phyloP scores from a whole-genome alignment of 2,888 invertebrate species.

The Bruchidius siliquastri region DNA sequence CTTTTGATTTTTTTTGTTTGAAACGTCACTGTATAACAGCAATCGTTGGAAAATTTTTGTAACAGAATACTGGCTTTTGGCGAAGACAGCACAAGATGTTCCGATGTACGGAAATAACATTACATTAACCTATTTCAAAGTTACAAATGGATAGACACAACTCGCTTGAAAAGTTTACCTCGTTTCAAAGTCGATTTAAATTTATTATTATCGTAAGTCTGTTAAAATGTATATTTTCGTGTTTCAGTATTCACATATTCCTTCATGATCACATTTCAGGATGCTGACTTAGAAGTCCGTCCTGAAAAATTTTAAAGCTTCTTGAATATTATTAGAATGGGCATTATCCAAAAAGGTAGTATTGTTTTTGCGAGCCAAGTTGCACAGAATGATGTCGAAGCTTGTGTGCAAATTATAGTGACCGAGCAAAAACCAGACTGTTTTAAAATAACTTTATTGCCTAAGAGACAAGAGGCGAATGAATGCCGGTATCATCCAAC shows the following conservation, averaged over 20 bases:
- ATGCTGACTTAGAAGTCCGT: too few relatives aligned
- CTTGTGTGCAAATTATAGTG: too few relatives aligned
- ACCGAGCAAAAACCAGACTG: too few relatives aligned
- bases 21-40: background rate
- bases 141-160: background rate
- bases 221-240: background rate
- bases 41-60: background rate
- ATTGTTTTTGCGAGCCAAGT: too few relatives aligned
- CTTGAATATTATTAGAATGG: too few relatives aligned
- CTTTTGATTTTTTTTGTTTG: background rate
- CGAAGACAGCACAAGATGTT: background rate
- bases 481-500: too few relatives aligned
- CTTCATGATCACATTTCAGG: too few relatives aligned
- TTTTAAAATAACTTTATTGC: too few relatives aligned
- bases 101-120: background rate
- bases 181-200: background rate
- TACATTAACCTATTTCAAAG: background rate
- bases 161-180: background rate
- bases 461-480: too few relatives aligned
- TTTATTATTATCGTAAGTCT: background rate
- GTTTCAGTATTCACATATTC: background rate
- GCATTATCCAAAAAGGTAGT: too few relatives aligned
- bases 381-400: too few relatives aligned
- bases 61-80: background rate
- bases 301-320: too few relatives aligned